Evolutionary conservation across 2,888 invertebrate species (phyloP).

Genomic region (Tenthredo distinguenda): DNA sequence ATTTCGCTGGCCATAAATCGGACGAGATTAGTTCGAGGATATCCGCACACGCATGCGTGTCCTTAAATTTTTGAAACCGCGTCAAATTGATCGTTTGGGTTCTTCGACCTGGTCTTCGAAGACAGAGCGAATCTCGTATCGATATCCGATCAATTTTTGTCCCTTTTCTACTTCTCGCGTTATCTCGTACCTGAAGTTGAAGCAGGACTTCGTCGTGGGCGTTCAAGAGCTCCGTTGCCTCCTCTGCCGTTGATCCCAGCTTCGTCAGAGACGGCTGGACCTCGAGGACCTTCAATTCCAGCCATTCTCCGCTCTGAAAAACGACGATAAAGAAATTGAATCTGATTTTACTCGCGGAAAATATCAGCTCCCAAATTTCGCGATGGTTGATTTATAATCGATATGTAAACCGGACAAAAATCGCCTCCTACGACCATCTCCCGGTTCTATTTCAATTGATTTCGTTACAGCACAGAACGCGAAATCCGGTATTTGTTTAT

Average conservation of each 20-base stretch:
- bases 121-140: not conserved
- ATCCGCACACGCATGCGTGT: not conserved
- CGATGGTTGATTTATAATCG: not conserved
- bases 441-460: constrained; percentile 53
- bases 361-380: not conserved
- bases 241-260: constrained; percentile 87
- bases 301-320: constrained; percentile 89
- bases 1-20: not conserved
- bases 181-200: constrained; percentile 86
- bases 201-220: constrained; percentile 91
- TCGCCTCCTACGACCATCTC: not conserved
- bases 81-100: not conserved
- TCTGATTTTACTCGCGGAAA: not conserved
- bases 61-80: not conserved
- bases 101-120: constrained; percentile 7
- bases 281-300: constrained; percentile 91
- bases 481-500: constrained; percentile 50
- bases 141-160: not conserved
- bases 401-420: not conserved
- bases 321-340: constrained; percentile 55
- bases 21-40: not conserved
- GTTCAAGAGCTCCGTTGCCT: constrained; percentile 87
- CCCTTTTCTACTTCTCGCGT: not conserved
- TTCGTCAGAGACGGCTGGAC: constrained; percentile 91
- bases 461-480: constrained; percentile 20